Percentiles rank a stretch among this genome's conserved stretches.
phyloP scores from a whole-genome alignment of 1,140 invertebrate species.

The Lucilia cuprina region DNA sequence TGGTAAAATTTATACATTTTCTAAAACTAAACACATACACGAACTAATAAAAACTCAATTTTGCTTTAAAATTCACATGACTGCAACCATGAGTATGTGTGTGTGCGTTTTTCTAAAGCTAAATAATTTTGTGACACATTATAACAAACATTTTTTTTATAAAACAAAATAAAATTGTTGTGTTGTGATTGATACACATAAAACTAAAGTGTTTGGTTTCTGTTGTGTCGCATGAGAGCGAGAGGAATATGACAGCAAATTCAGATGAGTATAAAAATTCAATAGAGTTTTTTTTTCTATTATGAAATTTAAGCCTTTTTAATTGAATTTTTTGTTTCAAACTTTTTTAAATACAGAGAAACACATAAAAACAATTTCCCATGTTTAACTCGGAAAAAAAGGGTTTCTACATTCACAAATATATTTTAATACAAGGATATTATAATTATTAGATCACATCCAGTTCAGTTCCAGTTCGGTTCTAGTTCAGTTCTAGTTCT shows the following conservation, averaged over 20 bases:
- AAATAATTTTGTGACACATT: constrained; percentile 3
- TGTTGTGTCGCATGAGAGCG: not conserved
- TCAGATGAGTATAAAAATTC: not conserved
- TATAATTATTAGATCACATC: too few species aligned
- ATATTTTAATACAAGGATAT: too few species aligned
- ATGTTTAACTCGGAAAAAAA: not conserved
- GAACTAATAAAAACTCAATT: not conserved
- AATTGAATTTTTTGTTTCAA: not conserved
- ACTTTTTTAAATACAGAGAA: not conserved
- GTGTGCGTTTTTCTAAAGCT: not conserved
- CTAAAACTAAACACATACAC: not conserved
- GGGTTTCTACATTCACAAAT: too few species aligned
- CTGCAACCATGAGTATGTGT: not conserved
- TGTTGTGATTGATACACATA: not conserved
- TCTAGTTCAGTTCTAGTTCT: too few species aligned
- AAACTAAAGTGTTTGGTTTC: not conserved
- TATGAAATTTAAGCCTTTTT: constrained; percentile 1
- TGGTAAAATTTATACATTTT: not conserved
- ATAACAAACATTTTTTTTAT: not conserved
- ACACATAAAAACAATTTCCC: not conserved
- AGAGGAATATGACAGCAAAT: too few species aligned
- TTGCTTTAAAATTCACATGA: not conserved
- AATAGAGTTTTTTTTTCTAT: not conserved
- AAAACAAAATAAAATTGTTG: not conserved
- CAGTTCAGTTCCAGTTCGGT: too few species aligned